Conservation (phyloP, 1,140 invertebrate genomes). For the Diorhabda carinulata region DNA sequence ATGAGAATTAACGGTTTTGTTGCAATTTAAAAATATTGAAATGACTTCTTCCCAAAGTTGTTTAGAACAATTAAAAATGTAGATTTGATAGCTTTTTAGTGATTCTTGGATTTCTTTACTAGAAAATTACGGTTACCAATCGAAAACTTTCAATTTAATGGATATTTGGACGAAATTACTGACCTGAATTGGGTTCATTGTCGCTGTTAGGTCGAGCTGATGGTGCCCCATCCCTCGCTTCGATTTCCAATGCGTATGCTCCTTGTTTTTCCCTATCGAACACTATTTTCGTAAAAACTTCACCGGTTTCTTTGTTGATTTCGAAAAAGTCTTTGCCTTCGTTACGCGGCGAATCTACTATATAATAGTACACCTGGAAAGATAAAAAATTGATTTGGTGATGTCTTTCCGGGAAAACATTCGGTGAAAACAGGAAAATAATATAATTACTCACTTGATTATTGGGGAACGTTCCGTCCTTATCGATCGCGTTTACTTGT, state of each 20-base stretch:
- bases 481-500: constrained; percentile 93
- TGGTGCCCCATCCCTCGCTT: constrained; percentile 87
- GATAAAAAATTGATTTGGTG: neutral
- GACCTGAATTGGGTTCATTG: constrained; percentile 88
- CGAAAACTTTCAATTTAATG: neutral
- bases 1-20: no score
- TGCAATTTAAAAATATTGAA: no score
- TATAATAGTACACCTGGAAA: constrained; percentile 79
- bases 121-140: no score
- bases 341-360: constrained; percentile 83
- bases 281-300: constrained; percentile 89
- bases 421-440: neutral
- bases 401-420: no score
- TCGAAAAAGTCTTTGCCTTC: constrained; percentile 93
- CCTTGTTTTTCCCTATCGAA: constrained; percentile 94
- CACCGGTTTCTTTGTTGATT: constrained; percentile 88
- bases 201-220: constrained; percentile 88
- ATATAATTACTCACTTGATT: constrained; percentile 68
- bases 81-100: no score
- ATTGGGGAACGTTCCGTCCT: constrained; percentile 91
- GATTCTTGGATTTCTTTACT: no score
- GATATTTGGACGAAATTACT: constrained; percentile 42
- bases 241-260: constrained; percentile 90
- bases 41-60: no score
- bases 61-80: no score